These are phyloP conservation scores for Furcula furcula DNA, from an alignment of 2,888 invertebrate genomes.

Conservation along the genomic window DNA sequence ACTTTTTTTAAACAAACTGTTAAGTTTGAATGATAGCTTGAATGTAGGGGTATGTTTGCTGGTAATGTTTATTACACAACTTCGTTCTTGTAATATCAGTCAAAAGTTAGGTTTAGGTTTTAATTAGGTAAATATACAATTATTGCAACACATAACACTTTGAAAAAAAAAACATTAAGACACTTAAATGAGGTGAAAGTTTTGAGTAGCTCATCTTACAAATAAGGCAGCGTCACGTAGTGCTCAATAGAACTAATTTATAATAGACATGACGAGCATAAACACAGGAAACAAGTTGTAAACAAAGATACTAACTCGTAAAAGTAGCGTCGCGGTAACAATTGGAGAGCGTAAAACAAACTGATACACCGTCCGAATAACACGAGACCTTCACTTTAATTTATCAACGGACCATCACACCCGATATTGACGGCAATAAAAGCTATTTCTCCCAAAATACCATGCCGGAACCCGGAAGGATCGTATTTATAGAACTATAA, in stretches of 20 bases:
- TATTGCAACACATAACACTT: too few species aligned
- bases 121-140: too few species aligned
- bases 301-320: slow-evolving; percentile 65
- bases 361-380: slow-evolving; percentile 34
- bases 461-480: slow-evolving; percentile 59
- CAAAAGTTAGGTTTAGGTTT: too few species aligned
- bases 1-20: slow-evolving; percentile 21
- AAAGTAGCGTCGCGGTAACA: slow-evolving; percentile 42
- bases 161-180: too few species aligned
- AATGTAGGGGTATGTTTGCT: neutral
- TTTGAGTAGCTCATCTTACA: neutral
- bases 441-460: slow-evolving; percentile 52
- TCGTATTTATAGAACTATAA: slow-evolving; percentile 54
- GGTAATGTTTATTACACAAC: neutral
- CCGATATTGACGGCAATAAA: slow-evolving; percentile 45
- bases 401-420: slow-evolving; percentile 36
- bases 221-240: slow-evolving; percentile 19
- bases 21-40: neutral
- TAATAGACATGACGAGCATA: slow-evolving; percentile 57
- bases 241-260: slow-evolving; percentile 43
- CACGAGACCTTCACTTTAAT: slow-evolving; percentile 34
- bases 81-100: too few species aligned
- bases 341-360: slow-evolving; percentile 35
- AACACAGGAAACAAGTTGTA: slow-evolving; percentile 73
- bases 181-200: too few species aligned